Conservation (phyloP, 2,113 vertebrate genomes). For the Blennius ocellaris region DNA sequence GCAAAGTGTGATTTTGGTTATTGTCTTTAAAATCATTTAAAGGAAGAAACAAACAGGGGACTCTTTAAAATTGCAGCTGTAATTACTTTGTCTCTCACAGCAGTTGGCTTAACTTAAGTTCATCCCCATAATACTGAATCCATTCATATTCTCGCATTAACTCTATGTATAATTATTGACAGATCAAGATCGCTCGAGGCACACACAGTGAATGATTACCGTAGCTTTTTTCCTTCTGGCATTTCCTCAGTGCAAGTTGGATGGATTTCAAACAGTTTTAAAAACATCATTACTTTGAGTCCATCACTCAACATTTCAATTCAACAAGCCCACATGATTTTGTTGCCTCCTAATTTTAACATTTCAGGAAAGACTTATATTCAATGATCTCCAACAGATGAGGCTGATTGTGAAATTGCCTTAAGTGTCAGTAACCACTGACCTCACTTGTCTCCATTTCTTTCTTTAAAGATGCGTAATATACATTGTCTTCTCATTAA, state of each 20-base stretch:
- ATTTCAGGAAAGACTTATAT: too few relatives aligned
- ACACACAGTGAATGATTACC: slow-evolving; percentile 39
- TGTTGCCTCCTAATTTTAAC: neutral
- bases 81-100: neutral
- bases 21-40: neutral
- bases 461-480: too few relatives aligned
- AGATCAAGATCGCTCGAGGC: slow-evolving; percentile 53
- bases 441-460: too few relatives aligned
- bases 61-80: neutral
- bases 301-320: neutral
- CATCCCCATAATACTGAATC: slow-evolving; percentile 21
- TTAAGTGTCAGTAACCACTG: too few relatives aligned
- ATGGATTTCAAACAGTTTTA: slow-evolving; percentile 4
- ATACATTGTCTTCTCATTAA: too few relatives aligned
- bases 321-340: neutral
- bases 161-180: slow-evolving; percentile 54
- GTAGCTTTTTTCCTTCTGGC: slow-evolving; percentile 27
- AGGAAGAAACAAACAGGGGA: too few relatives aligned
- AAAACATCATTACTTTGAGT: slow-evolving; percentile 2
- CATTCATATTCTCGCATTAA: slow-evolving; percentile 47
- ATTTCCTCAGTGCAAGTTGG: slow-evolving; percentile 30
- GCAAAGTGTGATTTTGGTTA: neutral
- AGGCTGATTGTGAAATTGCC: too few relatives aligned
- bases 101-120: slow-evolving; percentile 11
- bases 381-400: too few relatives aligned